Percentiles rank a stretch among this genome's conserved stretches.
Conservation (phyloP, 2,797 vertebrate species). For the Lutra lutra region DNA sequence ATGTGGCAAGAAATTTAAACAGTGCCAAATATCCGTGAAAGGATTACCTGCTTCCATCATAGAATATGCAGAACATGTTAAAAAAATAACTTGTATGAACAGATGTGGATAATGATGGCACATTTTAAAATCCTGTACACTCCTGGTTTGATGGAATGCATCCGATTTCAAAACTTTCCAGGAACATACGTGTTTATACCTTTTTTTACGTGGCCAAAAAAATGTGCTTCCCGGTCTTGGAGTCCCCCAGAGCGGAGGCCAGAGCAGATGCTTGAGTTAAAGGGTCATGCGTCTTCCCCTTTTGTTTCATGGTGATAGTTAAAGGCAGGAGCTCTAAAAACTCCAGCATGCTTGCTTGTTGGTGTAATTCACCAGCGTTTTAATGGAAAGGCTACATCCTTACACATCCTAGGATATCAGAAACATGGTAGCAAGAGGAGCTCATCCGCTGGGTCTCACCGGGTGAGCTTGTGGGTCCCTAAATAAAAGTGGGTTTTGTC, state of each 20-base stretch:
- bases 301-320: neutral
- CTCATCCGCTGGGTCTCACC: accelerated
- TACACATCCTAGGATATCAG: neutral
- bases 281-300: neutral
- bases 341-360: neutral
- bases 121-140: neutral
- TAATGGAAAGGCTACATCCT: neutral
- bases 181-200: neutral
- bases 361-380: neutral
- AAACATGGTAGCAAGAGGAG: neutral
- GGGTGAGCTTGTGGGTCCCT: no score
- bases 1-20: constrained; percentile 10
- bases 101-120: neutral
- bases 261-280: neutral
- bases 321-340: neutral
- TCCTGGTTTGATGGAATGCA: neutral
- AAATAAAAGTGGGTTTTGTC: neutral
- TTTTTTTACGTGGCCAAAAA: neutral
- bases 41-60: neutral
- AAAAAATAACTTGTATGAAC: neutral
- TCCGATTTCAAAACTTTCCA: neutral
- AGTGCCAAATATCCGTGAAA: neutral
- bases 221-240: neutral
- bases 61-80: neutral
- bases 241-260: neutral